phyloP scores from a whole-genome alignment of 2,797 vertebrate species.

The Phylloscopus collybita region DNA sequence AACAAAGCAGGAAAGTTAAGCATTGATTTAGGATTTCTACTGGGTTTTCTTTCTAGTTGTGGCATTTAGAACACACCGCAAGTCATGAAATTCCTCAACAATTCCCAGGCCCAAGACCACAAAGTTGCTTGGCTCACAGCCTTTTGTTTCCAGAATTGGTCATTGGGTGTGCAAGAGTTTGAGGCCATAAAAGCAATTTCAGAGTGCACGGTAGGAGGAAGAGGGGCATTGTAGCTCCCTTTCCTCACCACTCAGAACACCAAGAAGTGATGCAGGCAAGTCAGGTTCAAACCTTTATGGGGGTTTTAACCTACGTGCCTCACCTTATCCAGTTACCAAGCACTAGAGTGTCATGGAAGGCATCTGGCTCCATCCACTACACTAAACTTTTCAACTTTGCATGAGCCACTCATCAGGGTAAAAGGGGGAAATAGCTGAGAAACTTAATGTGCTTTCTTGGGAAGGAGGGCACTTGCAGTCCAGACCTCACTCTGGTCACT shows the following conservation, averaged over 20 bases:
- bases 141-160: neutral
- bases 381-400: neutral
- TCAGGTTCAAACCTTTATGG: neutral
- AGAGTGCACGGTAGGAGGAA: fast-evolving
- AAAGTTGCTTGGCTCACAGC: neutral
- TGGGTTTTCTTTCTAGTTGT: neutral
- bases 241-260: neutral
- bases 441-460: neutral
- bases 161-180: neutral
- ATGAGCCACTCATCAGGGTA: neutral
- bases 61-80: neutral
- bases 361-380: neutral
- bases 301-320: neutral
- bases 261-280: neutral
- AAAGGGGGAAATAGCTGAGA: neutral
- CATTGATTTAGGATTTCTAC: neutral
- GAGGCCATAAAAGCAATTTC: neutral
- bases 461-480: neutral
- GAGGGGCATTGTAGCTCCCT: neutral
- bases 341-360: neutral
- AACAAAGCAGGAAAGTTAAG: neutral
- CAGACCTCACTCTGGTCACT: neutral
- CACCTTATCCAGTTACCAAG: neutral
- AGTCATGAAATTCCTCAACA: neutral
- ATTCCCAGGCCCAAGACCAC: neutral